Base-by-base conservation (phyloP, 2,888 invertebrate species). In the Venusia cambrica region DNA sequence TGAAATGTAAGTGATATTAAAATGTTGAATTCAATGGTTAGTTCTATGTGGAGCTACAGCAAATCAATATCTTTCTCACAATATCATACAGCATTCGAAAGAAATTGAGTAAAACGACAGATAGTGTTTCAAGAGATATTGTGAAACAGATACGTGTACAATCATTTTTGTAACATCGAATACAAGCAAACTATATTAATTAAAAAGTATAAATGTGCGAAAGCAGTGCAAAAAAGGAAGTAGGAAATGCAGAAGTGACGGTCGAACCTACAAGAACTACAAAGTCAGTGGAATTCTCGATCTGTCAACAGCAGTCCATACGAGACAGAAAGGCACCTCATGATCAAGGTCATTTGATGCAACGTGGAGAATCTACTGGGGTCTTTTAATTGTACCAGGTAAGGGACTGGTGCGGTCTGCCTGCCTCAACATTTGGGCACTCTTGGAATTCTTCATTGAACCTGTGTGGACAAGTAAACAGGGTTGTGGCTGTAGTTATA, bases 391-490 rank as follows among this genome's bases (percentile, higher is more conserved):
- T 57, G 89, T 90, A 88, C 89, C 87, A 77, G 88, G 88, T 83
- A 76, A 81, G 73, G 88, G 87, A 88, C 87, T 89, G 88, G 89
- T 87, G 87, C 88, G 89, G 87, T 89, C 89, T 76, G 88, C 76
- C 73, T 84, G 89, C 76, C 89, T 88, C 88, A 90, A 89, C 87
- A 88, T 88, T 88, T 90, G 89, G 80, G 90, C 90, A 88, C 90
- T 90, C 85, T 89, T 87, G 70, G 90, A 90, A 75, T 88, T 89
- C 89, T 89, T 89, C 90, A 91, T 90, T 79, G 89, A 88, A 80
- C 89, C 87, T 87, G 87, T 75, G 73, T 73, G 83, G 83, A 84
- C 83, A 85, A 85, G 75, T 80, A 83, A 83, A 85, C 62, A 75
- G 73, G 73, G 64, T 62, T 72, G 66, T 59, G 58, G 75, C 75